Percentiles rank a stretch among this genome's conserved stretches.
Evolutionary conservation across 1,140 invertebrate species (phyloP).

Genomic region (Drosophila rufa): DNA sequence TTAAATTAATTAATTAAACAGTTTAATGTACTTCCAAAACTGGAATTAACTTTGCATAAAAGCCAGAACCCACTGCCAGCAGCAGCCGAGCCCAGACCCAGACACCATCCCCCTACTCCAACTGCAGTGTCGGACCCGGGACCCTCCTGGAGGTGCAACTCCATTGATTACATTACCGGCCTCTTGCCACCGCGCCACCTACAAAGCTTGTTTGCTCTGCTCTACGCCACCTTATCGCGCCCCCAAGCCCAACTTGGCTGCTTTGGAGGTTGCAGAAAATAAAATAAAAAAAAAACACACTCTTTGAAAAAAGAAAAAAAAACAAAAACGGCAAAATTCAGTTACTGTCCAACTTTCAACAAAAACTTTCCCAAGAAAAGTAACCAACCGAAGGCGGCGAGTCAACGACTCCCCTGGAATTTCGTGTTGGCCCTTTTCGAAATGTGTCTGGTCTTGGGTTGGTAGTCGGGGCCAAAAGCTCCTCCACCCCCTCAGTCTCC

Average conservation of each 20-base stretch:
- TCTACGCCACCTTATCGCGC: conserved; percentile 44
- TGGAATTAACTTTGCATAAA: background rate
- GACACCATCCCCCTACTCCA: background rate
- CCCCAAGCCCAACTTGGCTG: conserved; percentile 26
- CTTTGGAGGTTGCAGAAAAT: conserved; percentile 58
- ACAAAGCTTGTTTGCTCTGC: conserved; percentile 46
- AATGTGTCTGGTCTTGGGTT: conserved; percentile 73
- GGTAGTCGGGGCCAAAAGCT: conserved; percentile 54
- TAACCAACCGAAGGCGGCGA: conserved; percentile 66
- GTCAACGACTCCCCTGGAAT: conserved; percentile 82
- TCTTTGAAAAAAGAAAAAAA: conserved; percentile 22
- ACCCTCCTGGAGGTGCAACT: conserved; percentile 28
- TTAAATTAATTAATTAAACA: background rate
- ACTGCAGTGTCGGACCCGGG: background rate
- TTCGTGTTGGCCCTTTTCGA: conserved; percentile 83
- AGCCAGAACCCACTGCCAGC: background rate
- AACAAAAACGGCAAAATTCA: conserved; percentile 58
- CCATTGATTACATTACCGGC: conserved; percentile 38
- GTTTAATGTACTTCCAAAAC: background rate
- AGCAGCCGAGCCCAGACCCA: background rate
- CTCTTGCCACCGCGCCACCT: conserved; percentile 25
- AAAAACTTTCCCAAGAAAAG: conserved; percentile 83
- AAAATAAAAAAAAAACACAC: conserved; percentile 28
- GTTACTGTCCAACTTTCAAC: conserved; percentile 73
- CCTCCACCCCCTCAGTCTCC: conserved; percentile 21